These are phyloP conservation scores for Globodera rostochiensis DNA, from an alignment of 1,140 invertebrate genomes.

Conservation along the genomic window DNA sequence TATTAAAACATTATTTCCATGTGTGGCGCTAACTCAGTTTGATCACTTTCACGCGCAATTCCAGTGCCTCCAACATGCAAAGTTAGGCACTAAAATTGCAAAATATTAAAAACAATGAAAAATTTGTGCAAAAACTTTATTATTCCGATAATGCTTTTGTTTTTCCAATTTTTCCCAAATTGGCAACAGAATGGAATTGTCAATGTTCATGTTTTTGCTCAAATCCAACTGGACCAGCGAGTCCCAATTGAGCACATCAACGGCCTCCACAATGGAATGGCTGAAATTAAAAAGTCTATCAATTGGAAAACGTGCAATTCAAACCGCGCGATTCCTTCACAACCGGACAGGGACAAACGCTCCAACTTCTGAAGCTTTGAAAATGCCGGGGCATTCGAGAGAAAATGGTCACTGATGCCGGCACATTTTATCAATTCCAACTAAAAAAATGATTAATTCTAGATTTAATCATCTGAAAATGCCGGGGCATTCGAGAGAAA, in stretches of 20 bases:
- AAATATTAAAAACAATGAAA: not conserved
- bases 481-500: too few relatives aligned
- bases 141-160: not conserved
- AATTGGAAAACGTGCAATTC: not conserved
- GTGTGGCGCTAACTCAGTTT: not conserved
- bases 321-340: slow-evolving; percentile 12
- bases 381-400: not conserved
- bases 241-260: not conserved
- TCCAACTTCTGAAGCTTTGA: slow-evolving; percentile 7
- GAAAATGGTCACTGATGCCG: not conserved
- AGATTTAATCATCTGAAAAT: too few relatives aligned
- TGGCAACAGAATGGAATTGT: not conserved
- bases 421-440: slow-evolving; percentile 21
- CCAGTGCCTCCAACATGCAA: not conserved
- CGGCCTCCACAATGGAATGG: slow-evolving; percentile 9
- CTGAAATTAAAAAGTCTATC: not conserved
- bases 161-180: not conserved
- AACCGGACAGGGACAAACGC: slow-evolving; percentile 8
- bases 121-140: not conserved
- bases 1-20: not conserved
- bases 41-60: not conserved
- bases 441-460: not conserved
- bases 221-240: slow-evolving; percentile 18
- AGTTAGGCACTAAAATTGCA: not conserved
- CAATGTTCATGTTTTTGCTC: slow-evolving; percentile 27